Conservation (phyloP, 1,140 invertebrate genomes). For the Theocolax elegans region DNA sequence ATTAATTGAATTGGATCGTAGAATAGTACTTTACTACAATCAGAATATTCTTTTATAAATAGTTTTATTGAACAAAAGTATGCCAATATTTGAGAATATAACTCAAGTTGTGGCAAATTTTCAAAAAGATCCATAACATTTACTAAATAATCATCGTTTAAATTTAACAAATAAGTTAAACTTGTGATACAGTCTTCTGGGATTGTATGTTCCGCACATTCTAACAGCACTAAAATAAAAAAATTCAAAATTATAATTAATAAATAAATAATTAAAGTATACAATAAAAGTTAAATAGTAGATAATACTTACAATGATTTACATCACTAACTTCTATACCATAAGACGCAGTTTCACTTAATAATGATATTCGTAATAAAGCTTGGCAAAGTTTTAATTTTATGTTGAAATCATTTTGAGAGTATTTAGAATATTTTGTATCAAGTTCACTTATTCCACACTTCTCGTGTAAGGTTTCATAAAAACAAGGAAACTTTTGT, state of each 20-base stretch:
- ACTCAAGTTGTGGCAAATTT: constrained; percentile 50
- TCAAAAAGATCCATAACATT: constrained; percentile 52
- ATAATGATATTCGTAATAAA: constrained; percentile 60
- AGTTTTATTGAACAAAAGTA: constrained; percentile 62
- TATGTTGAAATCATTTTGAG: constrained; percentile 53
- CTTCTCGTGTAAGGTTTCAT: constrained; percentile 56
- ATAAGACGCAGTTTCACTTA: constrained; percentile 61
- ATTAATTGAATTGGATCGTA: constrained; percentile 58
- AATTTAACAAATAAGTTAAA: constrained; percentile 60
- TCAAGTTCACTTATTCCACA: constrained; percentile 57
- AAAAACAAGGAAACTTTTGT: constrained; percentile 65
- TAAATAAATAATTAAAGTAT: constrained; percentile 18
- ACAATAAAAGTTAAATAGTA: constrained; percentile 13
- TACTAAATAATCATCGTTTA: constrained; percentile 46
- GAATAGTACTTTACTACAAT: constrained; percentile 48
- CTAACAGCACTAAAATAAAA: constrained; percentile 58
- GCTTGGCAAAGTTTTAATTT: constrained; percentile 62
- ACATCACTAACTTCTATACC: constrained; percentile 60
- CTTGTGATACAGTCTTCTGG: constrained; percentile 61
- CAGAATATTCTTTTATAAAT: constrained; percentile 43
- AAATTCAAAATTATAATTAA: constrained; percentile 35
- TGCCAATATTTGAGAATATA: constrained; percentile 55
- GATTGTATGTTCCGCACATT: constrained; percentile 58
- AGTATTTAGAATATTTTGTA: constrained; percentile 60
- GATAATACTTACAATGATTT: constrained; percentile 56